A percentile compares a stretch with the other conserved stretches of the same genome.
These are phyloP conservation scores for Tridacna gigas DNA, from an alignment of 2,888 invertebrate species.

Conservation along the genomic window DNA sequence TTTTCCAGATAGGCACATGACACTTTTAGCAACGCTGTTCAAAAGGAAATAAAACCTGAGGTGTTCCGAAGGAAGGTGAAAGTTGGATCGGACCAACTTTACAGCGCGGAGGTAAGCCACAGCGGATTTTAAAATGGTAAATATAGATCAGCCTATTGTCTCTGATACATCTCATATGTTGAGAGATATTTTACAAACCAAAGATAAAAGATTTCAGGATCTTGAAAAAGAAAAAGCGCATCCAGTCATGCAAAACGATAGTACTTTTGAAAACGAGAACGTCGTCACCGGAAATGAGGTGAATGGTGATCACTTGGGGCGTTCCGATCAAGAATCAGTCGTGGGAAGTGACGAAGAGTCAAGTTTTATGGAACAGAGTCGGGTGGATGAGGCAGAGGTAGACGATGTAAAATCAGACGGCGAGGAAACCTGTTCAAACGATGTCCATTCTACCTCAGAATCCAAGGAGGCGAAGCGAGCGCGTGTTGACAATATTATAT, in stretches of 20 bases:
- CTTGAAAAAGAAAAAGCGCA: slow-evolving; percentile 49
- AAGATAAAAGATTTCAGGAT: slow-evolving; percentile 90
- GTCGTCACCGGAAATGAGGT: slow-evolving; percentile 50
- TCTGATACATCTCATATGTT: slow-evolving; percentile 89
- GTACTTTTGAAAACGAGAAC: slow-evolving; percentile 47
- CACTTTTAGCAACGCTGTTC: neutral
- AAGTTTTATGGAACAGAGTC: slow-evolving; percentile 58
- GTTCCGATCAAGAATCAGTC: slow-evolving; percentile 67
- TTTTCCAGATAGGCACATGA: neutral
- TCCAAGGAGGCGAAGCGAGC: slow-evolving; percentile 91
- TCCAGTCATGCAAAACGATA: slow-evolving; percentile 51
- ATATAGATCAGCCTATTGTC: slow-evolving; percentile 58
- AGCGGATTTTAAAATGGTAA: slow-evolving; percentile 58
- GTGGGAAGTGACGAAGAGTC: slow-evolving; percentile 73
- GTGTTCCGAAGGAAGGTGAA: neutral
- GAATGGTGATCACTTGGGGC: slow-evolving; percentile 64
- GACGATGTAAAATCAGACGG: slow-evolving; percentile 60
- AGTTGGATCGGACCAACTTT: slow-evolving; percentile 12
- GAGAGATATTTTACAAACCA: slow-evolving; percentile 93
- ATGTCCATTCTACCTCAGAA: slow-evolving; percentile 49
- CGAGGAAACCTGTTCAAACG: slow-evolving; percentile 60
- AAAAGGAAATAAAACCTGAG: neutral
- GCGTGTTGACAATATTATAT: slow-evolving; percentile 97
- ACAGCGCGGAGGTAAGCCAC: neutral
- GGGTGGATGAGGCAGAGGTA: slow-evolving; percentile 60